These are phyloP conservation scores for Maniola jurtina DNA, from an alignment of 1,140 invertebrate genomes.

Conservation along the genomic window DNA sequence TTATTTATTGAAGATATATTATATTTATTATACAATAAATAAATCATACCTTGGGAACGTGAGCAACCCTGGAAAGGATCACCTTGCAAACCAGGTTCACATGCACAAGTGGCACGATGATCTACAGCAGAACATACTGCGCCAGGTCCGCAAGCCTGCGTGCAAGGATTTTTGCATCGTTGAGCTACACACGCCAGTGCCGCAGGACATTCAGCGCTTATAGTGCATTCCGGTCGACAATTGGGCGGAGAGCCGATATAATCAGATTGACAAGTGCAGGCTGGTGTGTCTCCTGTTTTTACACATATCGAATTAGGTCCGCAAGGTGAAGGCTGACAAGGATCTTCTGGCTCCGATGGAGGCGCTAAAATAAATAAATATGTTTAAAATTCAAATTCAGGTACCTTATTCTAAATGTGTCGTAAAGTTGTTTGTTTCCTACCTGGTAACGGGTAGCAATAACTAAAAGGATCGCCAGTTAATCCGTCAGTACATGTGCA, in stretches of 20 bases:
- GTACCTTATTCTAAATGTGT: background rate
- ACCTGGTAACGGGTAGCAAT: constrained; percentile 82
- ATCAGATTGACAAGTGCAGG: constrained; percentile 87
- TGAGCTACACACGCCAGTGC: constrained; percentile 84
- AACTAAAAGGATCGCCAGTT: constrained; percentile 89
- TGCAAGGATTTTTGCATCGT: constrained; percentile 86
- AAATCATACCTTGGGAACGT: constrained; percentile 57
- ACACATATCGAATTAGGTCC: constrained; percentile 89
- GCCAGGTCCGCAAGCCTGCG: constrained; percentile 82
- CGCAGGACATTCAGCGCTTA: constrained; percentile 85
- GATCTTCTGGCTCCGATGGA: constrained; percentile 64
- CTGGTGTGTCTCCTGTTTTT: constrained; percentile 83
- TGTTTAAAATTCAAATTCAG: background rate
- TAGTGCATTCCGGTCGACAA: constrained; percentile 90
- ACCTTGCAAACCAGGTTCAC: constrained; percentile 83
- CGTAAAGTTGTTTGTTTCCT: constrained; percentile 14
- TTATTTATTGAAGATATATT: too few species aligned
- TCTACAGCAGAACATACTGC: constrained; percentile 84
- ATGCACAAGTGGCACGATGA: constrained; percentile 86
- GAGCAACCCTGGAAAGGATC: constrained; percentile 87
- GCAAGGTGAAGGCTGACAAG: constrained; percentile 88
- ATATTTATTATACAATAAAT: background rate
- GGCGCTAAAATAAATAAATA: constrained; percentile 40
- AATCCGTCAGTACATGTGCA: constrained; percentile 87
- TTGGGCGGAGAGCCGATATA: constrained; percentile 89